Conservation (phyloP, 2,113 vertebrate species). For the Erythrocercus mccallii region DNA sequence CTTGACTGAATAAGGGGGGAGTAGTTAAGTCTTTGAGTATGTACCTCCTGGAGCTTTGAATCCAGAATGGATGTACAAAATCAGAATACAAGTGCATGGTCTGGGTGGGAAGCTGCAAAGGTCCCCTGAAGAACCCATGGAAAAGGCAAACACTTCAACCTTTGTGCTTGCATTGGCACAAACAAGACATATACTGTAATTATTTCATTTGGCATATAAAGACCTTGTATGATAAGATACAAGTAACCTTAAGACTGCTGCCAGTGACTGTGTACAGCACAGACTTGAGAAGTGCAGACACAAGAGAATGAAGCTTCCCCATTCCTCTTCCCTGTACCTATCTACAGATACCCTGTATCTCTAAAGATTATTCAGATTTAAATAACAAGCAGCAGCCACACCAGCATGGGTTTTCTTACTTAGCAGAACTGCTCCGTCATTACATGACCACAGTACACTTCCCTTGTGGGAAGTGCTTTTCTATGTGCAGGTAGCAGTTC, state of each 20-base stretch:
- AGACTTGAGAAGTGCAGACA: background rate
- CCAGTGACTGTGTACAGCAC: background rate
- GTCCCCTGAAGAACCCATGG: background rate
- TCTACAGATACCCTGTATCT: background rate
- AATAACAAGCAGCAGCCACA: background rate
- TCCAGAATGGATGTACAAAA: background rate
- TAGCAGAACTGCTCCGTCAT: background rate
- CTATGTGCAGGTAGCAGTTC: background rate
- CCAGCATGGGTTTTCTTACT: background rate
- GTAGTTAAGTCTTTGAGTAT: background rate
- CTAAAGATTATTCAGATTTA: background rate
- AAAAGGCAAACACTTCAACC: background rate
- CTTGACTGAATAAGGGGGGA: background rate
- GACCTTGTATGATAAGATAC: background rate
- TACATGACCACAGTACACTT: background rate
- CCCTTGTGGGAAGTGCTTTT: fast-evolving
- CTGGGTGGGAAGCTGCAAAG: background rate
- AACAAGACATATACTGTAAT: background rate
- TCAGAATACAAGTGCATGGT: background rate
- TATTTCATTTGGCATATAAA: background rate
- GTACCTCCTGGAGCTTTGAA: background rate
- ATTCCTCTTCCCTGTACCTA: too few species aligned
- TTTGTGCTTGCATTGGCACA: background rate
- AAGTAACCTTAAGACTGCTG: background rate
- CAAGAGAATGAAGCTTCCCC: background rate